phyloP scores from a whole-genome alignment of 1,140 invertebrate genomes.

The Trachymyrmex septentrionalis region DNA sequence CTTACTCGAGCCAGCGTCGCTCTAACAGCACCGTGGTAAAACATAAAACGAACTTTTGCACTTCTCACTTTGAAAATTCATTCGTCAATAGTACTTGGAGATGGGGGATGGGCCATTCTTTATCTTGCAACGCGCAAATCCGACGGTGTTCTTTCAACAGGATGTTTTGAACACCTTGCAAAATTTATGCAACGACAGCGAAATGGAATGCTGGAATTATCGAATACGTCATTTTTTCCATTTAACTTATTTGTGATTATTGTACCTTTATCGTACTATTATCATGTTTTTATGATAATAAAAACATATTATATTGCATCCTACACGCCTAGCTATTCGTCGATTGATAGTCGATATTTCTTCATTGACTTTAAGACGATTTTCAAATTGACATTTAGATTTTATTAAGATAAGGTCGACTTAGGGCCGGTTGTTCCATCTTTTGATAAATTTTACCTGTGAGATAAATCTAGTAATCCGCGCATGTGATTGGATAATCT shows the following conservation, averaged over 20 bases:
- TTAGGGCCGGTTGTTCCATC: too few relatives aligned
- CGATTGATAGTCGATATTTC: too few relatives aligned
- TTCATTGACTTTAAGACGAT: too few relatives aligned
- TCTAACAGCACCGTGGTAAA: constrained; percentile 31
- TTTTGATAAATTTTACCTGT: too few relatives aligned
- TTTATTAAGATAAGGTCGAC: too few relatives aligned
- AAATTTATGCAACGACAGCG: constrained; percentile 38
- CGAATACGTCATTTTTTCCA: not conserved
- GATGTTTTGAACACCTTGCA: constrained; percentile 47
- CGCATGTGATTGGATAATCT: too few relatives aligned
- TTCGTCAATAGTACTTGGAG: constrained; percentile 42
- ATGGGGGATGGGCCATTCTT: not conserved
- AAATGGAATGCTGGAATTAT: not conserved
- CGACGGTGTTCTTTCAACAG: constrained; percentile 4
- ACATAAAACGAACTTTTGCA: constrained; percentile 53
- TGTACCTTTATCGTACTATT: not conserved
- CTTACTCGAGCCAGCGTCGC: constrained; percentile 51
- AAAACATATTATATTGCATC: not conserved
- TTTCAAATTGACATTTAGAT: too few relatives aligned
- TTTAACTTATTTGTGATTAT: constrained; percentile 6
- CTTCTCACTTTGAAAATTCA: constrained; percentile 57
- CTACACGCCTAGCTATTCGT: too few relatives aligned
- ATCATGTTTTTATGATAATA: not conserved
- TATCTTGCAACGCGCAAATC: constrained; percentile 12
- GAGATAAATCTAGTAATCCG: too few relatives aligned